A percentile compares a stretch with the other conserved stretches of the same genome.
Evolutionary conservation across 2,888 invertebrate genomes (phyloP).

Genomic region (Dorcus hopei): DNA sequence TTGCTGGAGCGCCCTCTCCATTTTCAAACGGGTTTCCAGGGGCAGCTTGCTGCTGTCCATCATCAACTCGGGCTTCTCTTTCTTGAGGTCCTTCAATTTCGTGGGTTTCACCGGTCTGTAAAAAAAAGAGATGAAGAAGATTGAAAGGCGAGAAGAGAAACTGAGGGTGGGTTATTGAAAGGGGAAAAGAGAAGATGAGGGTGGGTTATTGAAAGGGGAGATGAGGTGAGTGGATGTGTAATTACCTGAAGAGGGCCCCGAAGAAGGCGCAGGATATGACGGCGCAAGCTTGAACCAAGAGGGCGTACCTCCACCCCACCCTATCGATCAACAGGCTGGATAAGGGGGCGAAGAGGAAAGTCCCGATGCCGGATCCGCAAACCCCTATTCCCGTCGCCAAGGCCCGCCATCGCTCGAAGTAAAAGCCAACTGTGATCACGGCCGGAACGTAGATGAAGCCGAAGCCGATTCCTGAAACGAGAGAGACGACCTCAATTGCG

Average conservation of each 20-base stretch:
- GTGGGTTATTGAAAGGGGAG: too few relatives aligned
- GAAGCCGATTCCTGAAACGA: constrained; percentile 81
- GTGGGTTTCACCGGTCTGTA: constrained; percentile 82
- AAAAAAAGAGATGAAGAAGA: constrained; percentile 12
- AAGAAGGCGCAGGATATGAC: constrained; percentile 73
- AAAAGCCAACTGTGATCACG: constrained; percentile 92
- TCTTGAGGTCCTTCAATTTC: constrained; percentile 55
- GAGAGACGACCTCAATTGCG: constrained; percentile 72
- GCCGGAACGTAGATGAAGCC: constrained; percentile 92
- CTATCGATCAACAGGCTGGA: constrained; percentile 58
- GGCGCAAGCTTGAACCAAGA: constrained; percentile 72
- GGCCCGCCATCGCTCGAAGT: constrained; percentile 91
- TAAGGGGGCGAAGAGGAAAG: constrained; percentile 79
- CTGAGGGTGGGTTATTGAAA: background rate
- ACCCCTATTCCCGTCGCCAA: constrained; percentile 90
- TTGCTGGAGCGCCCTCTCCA: constrained; percentile 41
- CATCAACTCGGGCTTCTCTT: constrained; percentile 46
- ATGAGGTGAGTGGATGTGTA: background rate
- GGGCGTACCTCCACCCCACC: constrained; percentile 72
- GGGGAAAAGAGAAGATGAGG: background rate
- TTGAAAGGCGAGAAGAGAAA: background rate
- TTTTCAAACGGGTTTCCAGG: constrained; percentile 36
- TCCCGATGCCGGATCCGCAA: constrained; percentile 93
- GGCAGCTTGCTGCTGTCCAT: constrained; percentile 42
- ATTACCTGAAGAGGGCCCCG: constrained; percentile 67